Evolutionary conservation across 2,113 vertebrate species (phyloP), one percentile per base, ranked within the genome.

Genomic region (Otocyon megalotis): DNA sequence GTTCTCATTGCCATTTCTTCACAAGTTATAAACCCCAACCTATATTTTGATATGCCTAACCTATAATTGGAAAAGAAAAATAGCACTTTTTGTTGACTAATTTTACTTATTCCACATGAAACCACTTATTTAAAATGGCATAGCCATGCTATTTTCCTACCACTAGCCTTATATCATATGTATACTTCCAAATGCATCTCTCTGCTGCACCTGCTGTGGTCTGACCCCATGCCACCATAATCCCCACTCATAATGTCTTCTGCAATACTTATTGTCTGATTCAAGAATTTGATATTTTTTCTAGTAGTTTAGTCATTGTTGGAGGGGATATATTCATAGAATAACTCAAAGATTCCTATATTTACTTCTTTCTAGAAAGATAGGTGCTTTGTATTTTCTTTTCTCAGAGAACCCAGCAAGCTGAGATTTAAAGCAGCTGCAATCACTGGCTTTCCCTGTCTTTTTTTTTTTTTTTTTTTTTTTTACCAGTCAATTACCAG

Each of bases 21-120:
- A 56, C 11, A 83, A 54, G 19, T 60, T 84, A 63, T 63, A 17
- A 53, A 83, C 67, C 54, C 6, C 9, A 79, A 50, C 22, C 35
- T 56, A 32, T 35, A n/a, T 65, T 90, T 85, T 53, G 11, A 7
- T 19, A 28, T 35, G 19, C 67, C 12, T 28, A 87, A 24, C 11
- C 12, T 65, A 58, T 58, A 95, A 69, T 63, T 11, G n/a, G 30
- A 95, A 96, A 90, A 26, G 69, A 92, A 90, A 77, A 60, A 84
- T 56, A 48, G 8, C 24, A 53, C 2, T 50, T 67, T 87, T 71
- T 43, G 56, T 62, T 22, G 80, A 63, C 6, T 65, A 7, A 69
- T 53, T 86, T 50, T 67, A 32, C 37, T 90, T 58, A 82, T 79
- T 86, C 54, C 50, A 35, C 69, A 28, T 43, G 8, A 87, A 96